These are phyloP conservation scores for Saguinus imperator DNA, from an alignment of 2,113 vertebrate species.

Conservation along the genomic window DNA sequence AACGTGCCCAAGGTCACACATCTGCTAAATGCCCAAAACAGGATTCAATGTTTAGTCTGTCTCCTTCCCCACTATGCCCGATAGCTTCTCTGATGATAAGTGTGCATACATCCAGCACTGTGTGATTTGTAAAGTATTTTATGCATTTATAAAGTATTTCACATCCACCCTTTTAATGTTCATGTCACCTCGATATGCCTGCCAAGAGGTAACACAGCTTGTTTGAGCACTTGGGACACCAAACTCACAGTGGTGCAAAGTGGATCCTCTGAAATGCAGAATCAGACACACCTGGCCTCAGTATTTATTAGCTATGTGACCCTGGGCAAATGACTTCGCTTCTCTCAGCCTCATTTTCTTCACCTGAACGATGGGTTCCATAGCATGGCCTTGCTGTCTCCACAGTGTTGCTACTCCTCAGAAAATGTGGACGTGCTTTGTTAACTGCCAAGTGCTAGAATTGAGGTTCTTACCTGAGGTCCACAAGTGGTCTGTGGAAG, in stretches of 20 bases:
- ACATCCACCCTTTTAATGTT: neutral
- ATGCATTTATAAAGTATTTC: neutral
- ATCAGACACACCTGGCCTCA: neutral
- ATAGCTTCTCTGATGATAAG: neutral
- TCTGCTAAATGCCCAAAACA: neutral
- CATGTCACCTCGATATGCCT: neutral
- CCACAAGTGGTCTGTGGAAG: neutral
- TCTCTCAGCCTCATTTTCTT: constrained; percentile 28
- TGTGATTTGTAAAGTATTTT: neutral
- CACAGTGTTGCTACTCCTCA: neutral
- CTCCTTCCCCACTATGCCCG: neutral
- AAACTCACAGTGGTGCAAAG: neutral
- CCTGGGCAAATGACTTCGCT: neutral
- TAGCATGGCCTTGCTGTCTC: neutral
- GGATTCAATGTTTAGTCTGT: neutral
- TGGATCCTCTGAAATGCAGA: neutral
- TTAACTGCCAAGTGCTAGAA: neutral
- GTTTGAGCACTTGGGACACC: neutral
- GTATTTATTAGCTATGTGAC: neutral
- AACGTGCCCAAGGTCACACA: neutral
- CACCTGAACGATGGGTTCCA: neutral
- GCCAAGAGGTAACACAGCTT: neutral
- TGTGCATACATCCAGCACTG: neutral
- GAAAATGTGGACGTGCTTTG: neutral
- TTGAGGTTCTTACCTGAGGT: neutral